Base-by-base conservation (phyloP, 2,797 vertebrate genomes). In the Cossypha dichroa region DNA sequence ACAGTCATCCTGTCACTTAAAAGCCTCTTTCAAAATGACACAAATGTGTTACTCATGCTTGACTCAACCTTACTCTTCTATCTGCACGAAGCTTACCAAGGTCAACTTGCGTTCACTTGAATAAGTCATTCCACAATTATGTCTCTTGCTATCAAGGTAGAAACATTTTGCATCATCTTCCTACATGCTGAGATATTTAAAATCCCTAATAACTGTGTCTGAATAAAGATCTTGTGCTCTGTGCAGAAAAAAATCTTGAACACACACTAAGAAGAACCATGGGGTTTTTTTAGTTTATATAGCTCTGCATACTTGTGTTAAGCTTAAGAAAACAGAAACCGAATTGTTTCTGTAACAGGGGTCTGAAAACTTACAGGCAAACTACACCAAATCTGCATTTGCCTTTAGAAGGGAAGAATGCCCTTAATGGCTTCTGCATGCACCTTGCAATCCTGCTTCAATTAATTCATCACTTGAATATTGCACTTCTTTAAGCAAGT, bases 381-480 rank as follows among this genome's bases (percentile, higher is more conserved):
- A 48, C 3, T 18, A 48, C 34, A 52, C 5, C 6, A 8, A 63
- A 67, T 25, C n/a, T 85, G 21, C 31, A 66, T 48, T 58, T 91
- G 69, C 62, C 31, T 89, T 82, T 56, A 34, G 17, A 74, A 52
- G 13, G 49, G 10, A 68, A 20, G 25, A 22, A 72, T 40, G 60
- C 52, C 74, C n/a, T 29, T 45, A 45, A 11, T 54, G 63, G 85
- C 75, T 81, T 64, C 64, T 59, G 49, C 11, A 60, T 13, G 41
- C 19, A 67, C 21, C 52, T 1, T 54, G 60, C 49, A 90, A 83
- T 33, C n/a, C 78, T 75, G 41, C 75, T 85, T 77, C 28, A 82
- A 81, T 84, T 84, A 63, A 88, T 90, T 69, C 59, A 85, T 58
- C 74, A 91, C 40, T 84, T 78, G 90, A 94, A 85, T 43, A 72